Base-by-base conservation (phyloP, 2,888 invertebrate genomes). In the Drosophila niveifrons region DNA sequence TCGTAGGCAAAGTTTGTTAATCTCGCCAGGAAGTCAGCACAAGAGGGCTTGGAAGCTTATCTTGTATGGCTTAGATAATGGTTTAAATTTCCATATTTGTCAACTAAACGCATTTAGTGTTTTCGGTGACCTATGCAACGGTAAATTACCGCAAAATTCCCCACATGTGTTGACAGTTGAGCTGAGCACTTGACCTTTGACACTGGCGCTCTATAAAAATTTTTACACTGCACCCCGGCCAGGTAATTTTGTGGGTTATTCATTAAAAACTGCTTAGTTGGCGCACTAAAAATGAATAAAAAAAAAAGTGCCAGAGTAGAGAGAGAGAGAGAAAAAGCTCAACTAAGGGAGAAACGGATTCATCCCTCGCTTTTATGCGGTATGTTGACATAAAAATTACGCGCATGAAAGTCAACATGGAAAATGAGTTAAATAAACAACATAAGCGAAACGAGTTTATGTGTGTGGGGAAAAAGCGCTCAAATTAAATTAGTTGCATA, bases 201-300 rank as follows among this genome's bases (percentile, higher is more conserved):
- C 72, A 63, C 34, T 31, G 66, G 11, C 48, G 41, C 31, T 52
- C 28, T 31, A 43, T 39, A 34, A 53, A 44, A 41, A 10, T 55
- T 64, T 57, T 44, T 31, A 52, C 53, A 46, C 51, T 17, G 47
- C 13, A 29, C 65, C 59, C 57, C 59, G 55, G 53, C 66, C 65
- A 74, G 70, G 59, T 72, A 75, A 78, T 87, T 82, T 78, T 47
- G 65, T 70, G 70, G 71, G 61, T 71, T 67, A 74, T 84, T 87
- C 88, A 87, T 83, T 84, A 83, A 88, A 83, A 84, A 70, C 69
- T 79, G 83, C 83, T 82, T 87, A 82, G 80, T 77, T 82, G 69
- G 71, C 85, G 57, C 59, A 55, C 61, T 67, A 52, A 56, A 78
- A 78, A 64, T 17, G 61, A 57, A 36, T 44, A 57, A n/a, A 41